Evolutionary conservation across 2,113 vertebrate genomes (phyloP).

Genomic region (Alosa alosa): DNA sequence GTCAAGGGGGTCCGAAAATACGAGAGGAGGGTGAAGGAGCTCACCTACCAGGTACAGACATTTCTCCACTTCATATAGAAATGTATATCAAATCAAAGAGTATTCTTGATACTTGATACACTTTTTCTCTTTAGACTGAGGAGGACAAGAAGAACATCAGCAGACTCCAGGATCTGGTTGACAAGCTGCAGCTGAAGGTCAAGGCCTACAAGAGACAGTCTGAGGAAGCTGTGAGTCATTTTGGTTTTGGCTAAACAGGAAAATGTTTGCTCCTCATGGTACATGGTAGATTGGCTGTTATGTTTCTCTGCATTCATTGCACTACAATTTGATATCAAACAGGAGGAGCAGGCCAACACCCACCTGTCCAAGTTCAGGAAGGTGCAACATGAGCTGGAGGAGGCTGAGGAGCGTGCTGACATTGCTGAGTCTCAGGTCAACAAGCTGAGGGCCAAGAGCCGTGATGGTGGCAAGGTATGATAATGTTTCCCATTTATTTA

Average conservation of each 20-base stretch:
- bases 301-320: not conserved
- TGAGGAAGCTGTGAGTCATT: constrained; percentile 73
- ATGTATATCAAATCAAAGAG: not conserved
- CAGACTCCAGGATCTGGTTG: constrained; percentile 66
- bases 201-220: constrained; percentile 90
- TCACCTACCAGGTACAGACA: constrained; percentile 46
- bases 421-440: constrained; percentile 80
- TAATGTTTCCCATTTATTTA: not conserved
- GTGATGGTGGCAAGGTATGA: constrained; percentile 69
- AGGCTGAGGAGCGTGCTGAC: constrained; percentile 80
- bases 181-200: constrained; percentile 84
- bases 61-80: not conserved
- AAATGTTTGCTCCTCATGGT: too few species aligned
- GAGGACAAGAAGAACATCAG: constrained; percentile 47
- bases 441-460: constrained; percentile 77
- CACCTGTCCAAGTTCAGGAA: constrained; percentile 73
- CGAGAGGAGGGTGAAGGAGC: constrained; percentile 50
- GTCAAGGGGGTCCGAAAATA: constrained; percentile 38
- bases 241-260: not conserved
- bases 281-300: not conserved
- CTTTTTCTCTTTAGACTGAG: constrained; percentile 37
- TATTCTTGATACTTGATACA: not conserved
- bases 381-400: constrained; percentile 78
- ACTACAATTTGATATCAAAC: not conserved
- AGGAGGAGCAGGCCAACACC: constrained; percentile 67